Evolutionary conservation across 2,888 invertebrate genomes (phyloP).

Genomic region (Mycalesis mineus): DNA sequence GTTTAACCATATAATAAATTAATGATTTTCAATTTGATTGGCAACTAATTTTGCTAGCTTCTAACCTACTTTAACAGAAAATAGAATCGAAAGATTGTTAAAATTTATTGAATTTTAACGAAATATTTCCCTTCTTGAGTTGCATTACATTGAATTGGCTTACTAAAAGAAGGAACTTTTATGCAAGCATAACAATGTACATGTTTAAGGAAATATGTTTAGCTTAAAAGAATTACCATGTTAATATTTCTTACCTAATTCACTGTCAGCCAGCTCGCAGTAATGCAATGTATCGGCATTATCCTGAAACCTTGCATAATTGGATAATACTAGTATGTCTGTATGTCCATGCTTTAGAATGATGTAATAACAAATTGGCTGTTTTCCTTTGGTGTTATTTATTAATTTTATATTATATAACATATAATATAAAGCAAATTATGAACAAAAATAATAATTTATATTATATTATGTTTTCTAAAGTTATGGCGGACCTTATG

Average conservation of each 20-base stretch:
- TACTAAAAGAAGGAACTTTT: no score
- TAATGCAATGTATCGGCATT: neutral
- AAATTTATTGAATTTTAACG: no score
- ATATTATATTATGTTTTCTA: no score
- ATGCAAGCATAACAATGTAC: no score
- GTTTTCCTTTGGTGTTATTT: neutral
- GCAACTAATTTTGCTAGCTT: constrained; percentile 46
- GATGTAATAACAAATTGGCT: neutral
- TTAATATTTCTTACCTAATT: neutral
- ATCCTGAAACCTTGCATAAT: neutral
- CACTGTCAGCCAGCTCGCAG: neutral
- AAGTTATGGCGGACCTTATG: no score
- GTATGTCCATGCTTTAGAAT: neutral
- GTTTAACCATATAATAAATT: constrained; percentile 16
- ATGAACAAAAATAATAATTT: no score
- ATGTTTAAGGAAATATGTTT: no score
- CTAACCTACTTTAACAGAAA: neutral
- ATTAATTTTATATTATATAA: no score
- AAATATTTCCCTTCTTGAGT: neutral
- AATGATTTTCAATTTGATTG: constrained; percentile 41
- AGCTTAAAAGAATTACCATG: neutral
- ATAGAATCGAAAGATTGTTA: neutral
- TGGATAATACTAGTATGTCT: neutral
- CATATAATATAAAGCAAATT: no score
- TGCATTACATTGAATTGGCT: no score